phyloP scores from a whole-genome alignment of 64 coral and sea anemone species.

The Anthopleura sola region DNA sequence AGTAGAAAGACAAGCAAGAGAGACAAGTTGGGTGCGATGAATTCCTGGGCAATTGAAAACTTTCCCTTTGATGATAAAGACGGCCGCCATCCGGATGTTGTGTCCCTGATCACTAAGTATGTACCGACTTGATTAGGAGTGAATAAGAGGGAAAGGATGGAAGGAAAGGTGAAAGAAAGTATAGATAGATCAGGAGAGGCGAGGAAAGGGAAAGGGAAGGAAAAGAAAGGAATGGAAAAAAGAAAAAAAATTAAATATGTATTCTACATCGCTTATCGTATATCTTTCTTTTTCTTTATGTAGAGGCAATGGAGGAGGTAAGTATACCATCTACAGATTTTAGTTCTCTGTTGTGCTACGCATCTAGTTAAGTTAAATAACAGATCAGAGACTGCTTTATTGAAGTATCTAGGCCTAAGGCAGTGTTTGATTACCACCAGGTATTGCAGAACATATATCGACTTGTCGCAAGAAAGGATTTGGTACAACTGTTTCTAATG shows the following conservation, averaged over 20 bases:
- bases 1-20: not conserved
- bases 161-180: not conserved
- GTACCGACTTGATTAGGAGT: not conserved
- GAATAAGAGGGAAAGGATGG: not conserved
- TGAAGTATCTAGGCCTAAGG: no score
- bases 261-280: no score
- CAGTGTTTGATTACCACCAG: no score
- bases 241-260: no score
- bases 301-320: slow-evolving; percentile 8
- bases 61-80: slow-evolving; percentile 10
- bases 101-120: slow-evolving; percentile 36
- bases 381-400: no score
- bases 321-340: not conserved
- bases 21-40: not conserved
- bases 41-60: slow-evolving; percentile 12
- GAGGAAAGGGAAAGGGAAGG: no score
- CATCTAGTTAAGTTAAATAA: no score
- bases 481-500: slow-evolving; percentile 31
- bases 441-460: not conserved
- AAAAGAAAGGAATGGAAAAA: no score
- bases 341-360: no score
- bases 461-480: slow-evolving; percentile 2
- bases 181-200: not conserved
- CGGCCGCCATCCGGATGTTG: slow-evolving; percentile 10
- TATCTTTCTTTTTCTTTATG: not conserved